A percentile compares a stretch with the other conserved stretches of the same genome.
These are phyloP conservation scores for Mimas tiliae DNA, from an alignment of 2,888 invertebrate species.

Conservation along the genomic window DNA sequence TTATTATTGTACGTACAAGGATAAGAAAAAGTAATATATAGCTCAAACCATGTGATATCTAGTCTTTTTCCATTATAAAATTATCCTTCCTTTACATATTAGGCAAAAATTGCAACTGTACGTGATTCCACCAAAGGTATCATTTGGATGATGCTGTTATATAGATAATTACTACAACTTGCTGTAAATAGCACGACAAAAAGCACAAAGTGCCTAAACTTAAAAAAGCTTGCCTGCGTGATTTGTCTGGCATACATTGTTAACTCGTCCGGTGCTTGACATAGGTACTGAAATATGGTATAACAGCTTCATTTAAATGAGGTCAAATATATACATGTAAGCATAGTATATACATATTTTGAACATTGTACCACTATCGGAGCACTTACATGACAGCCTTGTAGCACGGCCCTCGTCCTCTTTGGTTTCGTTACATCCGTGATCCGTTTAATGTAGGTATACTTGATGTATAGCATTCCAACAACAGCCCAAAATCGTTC, in stretches of 20 bases:
- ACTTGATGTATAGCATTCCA: constrained; percentile 4
- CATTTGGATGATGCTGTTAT: neutral
- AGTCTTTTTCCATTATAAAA: constrained; percentile 75
- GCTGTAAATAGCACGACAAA: neutral
- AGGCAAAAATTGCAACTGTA: constrained; percentile 40
- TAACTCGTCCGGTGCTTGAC: neutral
- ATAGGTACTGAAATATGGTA: neutral
- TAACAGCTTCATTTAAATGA: neutral
- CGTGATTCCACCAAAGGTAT: constrained; percentile 36
- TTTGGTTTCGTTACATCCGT: constrained; percentile 12
- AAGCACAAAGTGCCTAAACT: neutral
- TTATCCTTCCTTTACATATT: constrained; percentile 51
- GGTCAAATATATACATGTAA: constrained; percentile 26
- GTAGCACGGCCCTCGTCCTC: constrained; percentile 30
- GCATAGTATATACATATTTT: constrained; percentile 25
- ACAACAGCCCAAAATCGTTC: constrained; percentile 67
- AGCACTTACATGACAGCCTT: constrained; percentile 31
- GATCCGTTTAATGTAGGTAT: constrained; percentile 6
- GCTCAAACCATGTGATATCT: constrained; percentile 84
- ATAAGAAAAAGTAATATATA: constrained; percentile 67
- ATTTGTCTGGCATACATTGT: neutral
- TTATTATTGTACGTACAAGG: constrained; percentile 57
- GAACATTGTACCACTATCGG: constrained; percentile 33
- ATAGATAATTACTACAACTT: neutral
- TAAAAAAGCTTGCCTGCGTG: too few relatives aligned